Percentiles rank a stretch among this genome's conserved stretches.
These are phyloP conservation scores for Zeus faber DNA, from an alignment of 2,113 vertebrate species.

Conservation along the genomic window DNA sequence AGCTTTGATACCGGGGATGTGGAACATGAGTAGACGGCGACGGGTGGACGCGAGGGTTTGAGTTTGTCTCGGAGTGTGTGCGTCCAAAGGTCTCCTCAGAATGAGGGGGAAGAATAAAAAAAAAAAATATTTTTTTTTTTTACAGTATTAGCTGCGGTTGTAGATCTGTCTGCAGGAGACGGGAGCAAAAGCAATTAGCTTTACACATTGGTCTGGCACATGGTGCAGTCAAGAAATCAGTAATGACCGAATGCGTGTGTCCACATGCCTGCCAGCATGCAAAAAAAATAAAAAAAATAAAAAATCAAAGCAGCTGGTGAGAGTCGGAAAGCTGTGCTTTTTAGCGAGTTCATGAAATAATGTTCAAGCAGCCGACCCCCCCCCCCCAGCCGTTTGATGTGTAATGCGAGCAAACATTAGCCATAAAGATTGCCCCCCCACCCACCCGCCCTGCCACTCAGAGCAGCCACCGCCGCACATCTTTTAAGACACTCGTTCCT, in stretches of 20 bases:
- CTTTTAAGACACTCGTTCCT: slow-evolving; percentile 67
- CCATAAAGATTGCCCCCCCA: slow-evolving; percentile 59
- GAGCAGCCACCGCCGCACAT: slow-evolving; percentile 54
- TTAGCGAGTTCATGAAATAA: slow-evolving; percentile 53
- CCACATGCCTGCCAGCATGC: too few species aligned
- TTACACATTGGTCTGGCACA: slow-evolving; percentile 7
- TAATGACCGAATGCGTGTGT: slow-evolving; percentile 28
- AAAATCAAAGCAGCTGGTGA: too few species aligned
- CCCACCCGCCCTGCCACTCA: slow-evolving; percentile 52
- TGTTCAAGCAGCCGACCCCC: slow-evolving; percentile 41
- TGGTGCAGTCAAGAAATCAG: slow-evolving; percentile 21
- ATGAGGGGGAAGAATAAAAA: neutral
- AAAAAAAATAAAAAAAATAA: too few species aligned
- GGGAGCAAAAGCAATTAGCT: slow-evolving; percentile 22
- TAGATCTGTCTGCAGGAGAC: slow-evolving; percentile 1
- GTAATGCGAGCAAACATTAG: slow-evolving; percentile 70
- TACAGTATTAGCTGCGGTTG: too few species aligned
- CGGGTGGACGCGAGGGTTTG: too few species aligned
- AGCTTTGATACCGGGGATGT: too few species aligned
- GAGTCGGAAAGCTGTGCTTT: slow-evolving; percentile 38
- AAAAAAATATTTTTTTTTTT: too few species aligned
- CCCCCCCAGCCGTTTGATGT: slow-evolving; percentile 57
- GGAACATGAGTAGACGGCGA: too few species aligned
- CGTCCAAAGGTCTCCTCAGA: too few species aligned
- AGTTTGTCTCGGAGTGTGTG: too few species aligned